Base-by-base conservation (phyloP, 1,140 invertebrate genomes). In the Neodiprion pinetum region DNA sequence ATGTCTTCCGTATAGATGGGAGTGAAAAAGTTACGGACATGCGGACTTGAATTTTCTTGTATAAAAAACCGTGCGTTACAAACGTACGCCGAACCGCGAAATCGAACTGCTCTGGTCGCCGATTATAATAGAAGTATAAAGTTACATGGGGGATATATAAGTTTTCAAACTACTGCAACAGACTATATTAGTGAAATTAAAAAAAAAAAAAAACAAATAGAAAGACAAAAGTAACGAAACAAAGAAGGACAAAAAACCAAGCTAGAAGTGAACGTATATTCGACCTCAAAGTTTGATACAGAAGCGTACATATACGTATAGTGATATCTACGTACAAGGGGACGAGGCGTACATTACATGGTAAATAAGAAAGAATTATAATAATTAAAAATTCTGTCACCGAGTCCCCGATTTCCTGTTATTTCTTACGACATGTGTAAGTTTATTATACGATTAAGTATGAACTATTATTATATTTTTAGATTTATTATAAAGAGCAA, bases 361-460 rank as follows among this genome's bases (percentile, higher is more conserved):
- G 7, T 61, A 61, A 61, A 14, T 12, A 14, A 61, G 11, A 61
- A 61, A 14, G 53, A 14, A 61, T 61, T 61, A 61, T 61, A 17
- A 61, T 61, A 9, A 61, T 14, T 61, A 9, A 61, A 76, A 73
- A 78, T 77, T 79, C 48, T 76, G 77, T 77, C 76, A 40, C 47
- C 72, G 68, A 74, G 74, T 71, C 48, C 71, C 76, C 78, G 77
- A 74, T 83, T 79, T 84, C 79, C 78, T 85, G 83, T 85, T 84
- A 82, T 80, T 83, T 85, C 80, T 78, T 82, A 83, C 75, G 78
- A 61, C 53, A 61, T 61, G 11, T 61, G 9, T 61, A 61, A 81
- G 76, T 74, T 77, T 76, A 81, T 71, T 80, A 76, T 82, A 83
- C 78, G 75, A 40, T 40, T 40, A 40, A 40, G 28, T 40, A 40